These are phyloP conservation scores for Mustela nigripes DNA, from an alignment of 2,113 vertebrate genomes.

Conservation along the genomic window DNA sequence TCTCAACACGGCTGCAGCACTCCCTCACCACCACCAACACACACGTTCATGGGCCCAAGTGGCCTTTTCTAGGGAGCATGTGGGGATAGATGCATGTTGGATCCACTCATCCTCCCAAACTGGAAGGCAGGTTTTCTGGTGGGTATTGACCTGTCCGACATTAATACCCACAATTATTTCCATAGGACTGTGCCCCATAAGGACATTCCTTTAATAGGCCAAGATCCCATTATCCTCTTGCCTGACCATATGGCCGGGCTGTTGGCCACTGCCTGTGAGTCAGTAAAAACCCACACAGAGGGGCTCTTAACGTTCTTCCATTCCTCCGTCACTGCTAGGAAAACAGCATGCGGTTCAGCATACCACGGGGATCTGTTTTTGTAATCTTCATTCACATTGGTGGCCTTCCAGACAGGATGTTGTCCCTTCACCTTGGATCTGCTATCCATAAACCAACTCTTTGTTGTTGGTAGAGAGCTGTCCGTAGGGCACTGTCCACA, in stretches of 20 bases:
- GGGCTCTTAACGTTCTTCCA: not conserved
- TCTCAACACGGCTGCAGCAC: not conserved
- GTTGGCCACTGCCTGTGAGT: not conserved
- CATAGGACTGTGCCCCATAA: not conserved
- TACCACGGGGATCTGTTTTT: not conserved
- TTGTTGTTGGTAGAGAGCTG: not conserved
- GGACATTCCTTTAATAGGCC: not conserved
- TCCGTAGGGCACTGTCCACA: not conserved
- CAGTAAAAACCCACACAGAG: not conserved
- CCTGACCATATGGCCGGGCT: not conserved
- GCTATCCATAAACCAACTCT: not conserved
- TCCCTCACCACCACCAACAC: not conserved
- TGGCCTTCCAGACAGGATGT: not conserved
- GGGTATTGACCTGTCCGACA: not conserved
- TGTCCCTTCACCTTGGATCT: not conserved
- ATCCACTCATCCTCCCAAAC: not conserved
- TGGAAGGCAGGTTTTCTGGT: not conserved
- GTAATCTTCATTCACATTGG: not conserved
- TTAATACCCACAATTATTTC: not conserved
- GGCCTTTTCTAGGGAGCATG: not conserved
- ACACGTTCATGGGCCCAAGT: not conserved
- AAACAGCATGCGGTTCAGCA: not conserved
- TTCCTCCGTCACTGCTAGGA: too few species aligned
- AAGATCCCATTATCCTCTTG: not conserved
- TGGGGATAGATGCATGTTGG: not conserved